Percentiles rank a stretch among this genome's conserved stretches.
Conservation (phyloP, 35 echinoderm and acorn worm species). For the Nesometra sesokonis region DNA sequence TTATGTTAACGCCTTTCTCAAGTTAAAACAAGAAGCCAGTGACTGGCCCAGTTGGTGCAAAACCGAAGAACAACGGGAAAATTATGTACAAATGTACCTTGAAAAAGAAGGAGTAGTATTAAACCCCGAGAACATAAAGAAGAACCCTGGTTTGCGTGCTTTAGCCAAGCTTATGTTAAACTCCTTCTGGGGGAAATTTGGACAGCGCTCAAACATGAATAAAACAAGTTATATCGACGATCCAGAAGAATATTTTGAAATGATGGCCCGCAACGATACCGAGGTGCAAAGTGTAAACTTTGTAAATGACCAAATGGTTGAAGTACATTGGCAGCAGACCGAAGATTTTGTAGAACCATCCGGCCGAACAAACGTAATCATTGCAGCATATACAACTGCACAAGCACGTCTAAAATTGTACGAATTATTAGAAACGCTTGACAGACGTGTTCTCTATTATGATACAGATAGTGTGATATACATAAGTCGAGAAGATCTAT, state of each 20-base stretch:
- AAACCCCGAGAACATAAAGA: no score
- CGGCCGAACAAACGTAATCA: slow-evolving; percentile 36
- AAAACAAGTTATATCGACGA: slow-evolving; percentile 7
- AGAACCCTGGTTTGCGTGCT: slow-evolving; percentile 27
- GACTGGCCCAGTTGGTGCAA: slow-evolving; percentile 8
- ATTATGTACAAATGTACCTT: slow-evolving; percentile 15
- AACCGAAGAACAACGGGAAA: slow-evolving; percentile 2
- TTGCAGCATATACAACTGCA: no score
- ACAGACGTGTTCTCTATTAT: slow-evolving; percentile 34
- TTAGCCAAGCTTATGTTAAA: slow-evolving; percentile 6
- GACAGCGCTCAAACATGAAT: neutral
- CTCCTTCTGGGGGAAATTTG: slow-evolving; percentile 30
- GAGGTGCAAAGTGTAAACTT: no score
- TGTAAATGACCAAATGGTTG: no score
- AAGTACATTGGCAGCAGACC: no score
- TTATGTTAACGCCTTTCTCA: no score
- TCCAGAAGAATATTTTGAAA: neutral
- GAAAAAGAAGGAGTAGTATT: slow-evolving; percentile 26
- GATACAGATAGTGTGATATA: slow-evolving; percentile 78
- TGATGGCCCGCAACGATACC: neutral
- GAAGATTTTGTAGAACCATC: neutral
- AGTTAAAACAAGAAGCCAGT: slow-evolving; percentile 4
- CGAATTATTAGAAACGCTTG: slow-evolving; percentile 29
- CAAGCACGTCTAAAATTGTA: no score
- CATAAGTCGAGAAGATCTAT: slow-evolving; percentile 1